These are phyloP conservation scores for Nomia melanderi DNA, from an alignment of 1,140 invertebrate genomes.

Conservation along the genomic window DNA sequence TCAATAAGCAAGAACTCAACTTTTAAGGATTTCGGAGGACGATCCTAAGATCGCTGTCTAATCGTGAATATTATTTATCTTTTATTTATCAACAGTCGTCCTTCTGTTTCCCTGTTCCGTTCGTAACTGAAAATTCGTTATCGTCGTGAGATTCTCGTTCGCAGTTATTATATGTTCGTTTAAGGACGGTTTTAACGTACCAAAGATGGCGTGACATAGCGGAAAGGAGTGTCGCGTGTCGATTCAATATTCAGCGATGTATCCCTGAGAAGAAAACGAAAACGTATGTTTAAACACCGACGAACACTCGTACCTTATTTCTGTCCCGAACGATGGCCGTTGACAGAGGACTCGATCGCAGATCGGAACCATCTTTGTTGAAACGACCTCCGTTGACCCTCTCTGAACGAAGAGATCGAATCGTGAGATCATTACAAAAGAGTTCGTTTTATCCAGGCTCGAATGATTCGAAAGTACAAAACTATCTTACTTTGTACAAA, in stretches of 20 bases:
- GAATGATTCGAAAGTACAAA: neutral
- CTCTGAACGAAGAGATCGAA: neutral
- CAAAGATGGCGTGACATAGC: neutral
- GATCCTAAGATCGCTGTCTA: too few species aligned
- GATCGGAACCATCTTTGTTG: neutral
- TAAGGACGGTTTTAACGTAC: slow-evolving; percentile 12
- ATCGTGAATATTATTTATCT: too few species aligned
- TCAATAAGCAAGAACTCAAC: too few species aligned
- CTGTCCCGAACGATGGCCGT: slow-evolving; percentile 45
- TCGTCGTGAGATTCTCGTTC: too few species aligned
- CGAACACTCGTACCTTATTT: slow-evolving; percentile 35
- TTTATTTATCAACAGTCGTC: too few species aligned
- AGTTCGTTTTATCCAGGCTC: neutral
- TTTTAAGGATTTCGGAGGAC: too few species aligned
- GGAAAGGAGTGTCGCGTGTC: slow-evolving; percentile 19
- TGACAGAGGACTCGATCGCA: slow-evolving; percentile 25
- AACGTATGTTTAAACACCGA: slow-evolving; percentile 45
- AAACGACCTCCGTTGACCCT: slow-evolving; percentile 4
- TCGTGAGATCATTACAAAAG: neutral
- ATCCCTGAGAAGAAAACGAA: slow-evolving; percentile 28
- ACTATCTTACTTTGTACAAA: neutral
- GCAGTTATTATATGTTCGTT: slow-evolving; percentile 9
- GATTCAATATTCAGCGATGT: slow-evolving; percentile 53
- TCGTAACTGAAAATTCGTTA: neutral
- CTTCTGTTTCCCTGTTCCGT: neutral